A percentile compares a stretch with the other conserved stretches of the same genome.
Conservation (phyloP, 1,140 invertebrate species). For the Nephila pilipes region DNA sequence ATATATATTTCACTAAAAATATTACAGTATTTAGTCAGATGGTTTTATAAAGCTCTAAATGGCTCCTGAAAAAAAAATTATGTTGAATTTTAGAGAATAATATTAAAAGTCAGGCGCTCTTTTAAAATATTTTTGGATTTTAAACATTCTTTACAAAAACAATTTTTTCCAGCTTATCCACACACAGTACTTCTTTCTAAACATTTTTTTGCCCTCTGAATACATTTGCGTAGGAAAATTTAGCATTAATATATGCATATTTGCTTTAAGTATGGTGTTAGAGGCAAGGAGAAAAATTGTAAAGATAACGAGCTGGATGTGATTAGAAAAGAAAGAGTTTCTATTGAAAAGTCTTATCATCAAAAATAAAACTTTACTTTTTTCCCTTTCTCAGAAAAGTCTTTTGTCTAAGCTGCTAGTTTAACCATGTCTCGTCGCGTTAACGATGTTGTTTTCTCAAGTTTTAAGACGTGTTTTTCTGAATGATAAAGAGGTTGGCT, state of each 20-base stretch:
- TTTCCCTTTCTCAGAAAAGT: neutral
- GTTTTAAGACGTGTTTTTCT: neutral
- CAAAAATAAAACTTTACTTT: slow-evolving; percentile 39
- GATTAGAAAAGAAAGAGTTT: slow-evolving; percentile 40
- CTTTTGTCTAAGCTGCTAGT: slow-evolving; percentile 43
- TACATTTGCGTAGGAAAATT: slow-evolving; percentile 17
- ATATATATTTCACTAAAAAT: too few relatives aligned
- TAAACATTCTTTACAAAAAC: neutral
- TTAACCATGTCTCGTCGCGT: slow-evolving; percentile 1
- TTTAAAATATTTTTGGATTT: neutral
- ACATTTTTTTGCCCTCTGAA: neutral
- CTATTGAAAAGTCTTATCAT: slow-evolving; percentile 36
- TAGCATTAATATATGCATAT: slow-evolving; percentile 53
- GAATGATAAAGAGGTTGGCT: slow-evolving; percentile 10
- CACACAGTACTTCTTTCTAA: neutral
- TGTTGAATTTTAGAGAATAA: too few relatives aligned
- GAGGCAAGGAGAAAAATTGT: neutral
- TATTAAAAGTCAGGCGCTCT: neutral
- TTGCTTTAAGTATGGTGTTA: slow-evolving; percentile 5
- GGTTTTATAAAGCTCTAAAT: too few relatives aligned
- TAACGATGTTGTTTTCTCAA: slow-evolving; percentile 8
- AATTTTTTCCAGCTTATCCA: neutral
- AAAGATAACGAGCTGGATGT: slow-evolving; percentile 22
- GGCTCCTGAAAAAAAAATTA: too few relatives aligned
- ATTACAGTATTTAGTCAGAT: too few relatives aligned